Evolutionary conservation across 2,113 vertebrate species (phyloP).

Genomic region (Eidolon helvum): DNA sequence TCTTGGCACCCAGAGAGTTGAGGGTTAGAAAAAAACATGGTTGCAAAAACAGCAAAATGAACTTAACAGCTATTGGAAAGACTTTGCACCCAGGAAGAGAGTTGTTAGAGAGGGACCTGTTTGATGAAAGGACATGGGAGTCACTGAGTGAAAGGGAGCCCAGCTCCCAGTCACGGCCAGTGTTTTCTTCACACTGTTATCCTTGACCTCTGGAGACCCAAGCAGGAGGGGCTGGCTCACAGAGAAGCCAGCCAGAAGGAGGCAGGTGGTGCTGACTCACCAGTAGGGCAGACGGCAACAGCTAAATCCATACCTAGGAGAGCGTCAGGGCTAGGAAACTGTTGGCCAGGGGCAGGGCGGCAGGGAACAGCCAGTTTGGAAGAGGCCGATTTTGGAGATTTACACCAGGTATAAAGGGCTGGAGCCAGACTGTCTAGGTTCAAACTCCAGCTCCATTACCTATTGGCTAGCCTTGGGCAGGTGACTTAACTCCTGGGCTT

Average conservation of each 20-base stretch:
- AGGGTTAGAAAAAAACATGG: not conserved
- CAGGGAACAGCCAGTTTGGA: not conserved
- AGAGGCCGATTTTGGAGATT: not conserved
- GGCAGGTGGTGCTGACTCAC: not conserved
- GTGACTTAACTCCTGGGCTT: not conserved
- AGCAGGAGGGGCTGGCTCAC: not conserved
- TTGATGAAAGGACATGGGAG: not conserved
- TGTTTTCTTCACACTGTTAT: not conserved
- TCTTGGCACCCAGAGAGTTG: not conserved
- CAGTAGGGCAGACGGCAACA: not conserved
- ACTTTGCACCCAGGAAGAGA: not conserved
- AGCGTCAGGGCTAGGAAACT: fast-evolving
- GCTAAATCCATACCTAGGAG: not conserved
- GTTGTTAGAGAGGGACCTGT: not conserved
- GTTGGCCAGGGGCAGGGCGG: not conserved
- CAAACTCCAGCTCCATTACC: not conserved
- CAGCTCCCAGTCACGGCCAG: not conserved
- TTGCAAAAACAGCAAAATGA: not conserved
- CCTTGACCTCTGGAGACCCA: not conserved
- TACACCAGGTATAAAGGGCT: not conserved
- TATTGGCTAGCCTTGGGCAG: not conserved
- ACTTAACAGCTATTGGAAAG: not conserved
- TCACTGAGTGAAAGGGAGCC: not conserved
- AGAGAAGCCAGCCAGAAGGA: not conserved
- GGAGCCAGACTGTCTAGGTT: not conserved